Conservation (phyloP, 1,140 invertebrate species). For the Archegozetes longisetosus region DNA sequence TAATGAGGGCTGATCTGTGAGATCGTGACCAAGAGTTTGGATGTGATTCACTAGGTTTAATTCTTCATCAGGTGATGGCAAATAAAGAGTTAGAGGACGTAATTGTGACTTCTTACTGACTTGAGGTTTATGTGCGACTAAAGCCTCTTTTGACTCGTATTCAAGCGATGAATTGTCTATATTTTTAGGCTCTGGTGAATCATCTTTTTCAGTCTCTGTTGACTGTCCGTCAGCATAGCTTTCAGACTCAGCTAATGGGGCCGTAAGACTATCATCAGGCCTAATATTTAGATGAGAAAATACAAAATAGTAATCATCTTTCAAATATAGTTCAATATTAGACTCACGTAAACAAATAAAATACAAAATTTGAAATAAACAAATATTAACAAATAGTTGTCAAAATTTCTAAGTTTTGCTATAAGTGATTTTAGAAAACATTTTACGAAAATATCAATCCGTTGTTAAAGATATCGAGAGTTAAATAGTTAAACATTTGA, state of each 20-base stretch:
- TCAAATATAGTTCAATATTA: no score
- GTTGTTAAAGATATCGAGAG: no score
- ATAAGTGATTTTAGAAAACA: no score
- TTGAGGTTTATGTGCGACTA: neutral
- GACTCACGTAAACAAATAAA: no score
- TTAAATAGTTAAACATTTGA: no score
- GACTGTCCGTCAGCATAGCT: neutral
- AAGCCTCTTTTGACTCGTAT: neutral
- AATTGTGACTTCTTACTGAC: conserved; percentile 5
- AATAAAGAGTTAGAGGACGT: conserved; percentile 15
- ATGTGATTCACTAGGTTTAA: conserved; percentile 12
- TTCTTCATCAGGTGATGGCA: conserved; percentile 6
- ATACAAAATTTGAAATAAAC: no score
- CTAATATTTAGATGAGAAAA: no score
- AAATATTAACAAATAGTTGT: no score
- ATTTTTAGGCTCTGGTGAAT: neutral
- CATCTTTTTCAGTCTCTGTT: neutral
- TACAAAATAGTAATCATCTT: no score
- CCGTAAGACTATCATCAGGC: no score
- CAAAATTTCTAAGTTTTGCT: no score
- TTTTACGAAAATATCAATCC: no score
- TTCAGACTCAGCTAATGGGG: neutral
- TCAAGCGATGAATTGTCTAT: neutral
- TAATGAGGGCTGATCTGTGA: neutral
- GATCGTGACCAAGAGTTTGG: conserved; percentile 8